phyloP scores from a whole-genome alignment of 2,888 invertebrate species.

The Dusona sp. region DNA sequence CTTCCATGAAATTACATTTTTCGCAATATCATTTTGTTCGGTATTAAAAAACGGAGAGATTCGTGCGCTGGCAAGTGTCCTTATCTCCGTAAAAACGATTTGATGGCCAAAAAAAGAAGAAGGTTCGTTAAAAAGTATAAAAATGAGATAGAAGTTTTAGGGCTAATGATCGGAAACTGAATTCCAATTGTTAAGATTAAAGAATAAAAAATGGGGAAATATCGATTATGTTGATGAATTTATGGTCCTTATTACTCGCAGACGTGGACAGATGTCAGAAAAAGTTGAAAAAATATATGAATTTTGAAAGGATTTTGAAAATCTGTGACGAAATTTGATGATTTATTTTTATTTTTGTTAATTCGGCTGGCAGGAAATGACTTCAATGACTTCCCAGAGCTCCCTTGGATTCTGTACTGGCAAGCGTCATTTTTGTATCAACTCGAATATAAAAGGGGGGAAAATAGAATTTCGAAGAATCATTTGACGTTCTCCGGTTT shows the following conservation, averaged over 20 bases:
- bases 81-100: no score
- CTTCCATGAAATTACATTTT: no score
- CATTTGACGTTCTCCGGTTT: constrained; percentile 73
- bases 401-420: not conserved
- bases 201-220: not conserved
- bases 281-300: not conserved
- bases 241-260: not conserved
- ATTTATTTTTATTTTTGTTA: constrained; percentile 5
- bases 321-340: not conserved
- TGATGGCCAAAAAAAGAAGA: no score
- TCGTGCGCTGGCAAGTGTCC: no score
- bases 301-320: not conserved
- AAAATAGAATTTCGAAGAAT: constrained; percentile 71
- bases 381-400: constrained; percentile 12
- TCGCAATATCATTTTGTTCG: no score
- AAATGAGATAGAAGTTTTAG: no score
- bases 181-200: no score
- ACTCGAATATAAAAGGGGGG: not conserved
- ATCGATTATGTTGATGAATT: not conserved
- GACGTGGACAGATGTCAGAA: not conserved
- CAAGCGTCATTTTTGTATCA: constrained; percentile 19
- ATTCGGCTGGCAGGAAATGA: constrained; percentile 35
- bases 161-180: no score
- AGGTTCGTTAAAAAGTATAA: no score
- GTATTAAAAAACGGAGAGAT: no score